phyloP scores from a whole-genome alignment of 2,888 invertebrate genomes.

The Zygaena filipendulae region DNA sequence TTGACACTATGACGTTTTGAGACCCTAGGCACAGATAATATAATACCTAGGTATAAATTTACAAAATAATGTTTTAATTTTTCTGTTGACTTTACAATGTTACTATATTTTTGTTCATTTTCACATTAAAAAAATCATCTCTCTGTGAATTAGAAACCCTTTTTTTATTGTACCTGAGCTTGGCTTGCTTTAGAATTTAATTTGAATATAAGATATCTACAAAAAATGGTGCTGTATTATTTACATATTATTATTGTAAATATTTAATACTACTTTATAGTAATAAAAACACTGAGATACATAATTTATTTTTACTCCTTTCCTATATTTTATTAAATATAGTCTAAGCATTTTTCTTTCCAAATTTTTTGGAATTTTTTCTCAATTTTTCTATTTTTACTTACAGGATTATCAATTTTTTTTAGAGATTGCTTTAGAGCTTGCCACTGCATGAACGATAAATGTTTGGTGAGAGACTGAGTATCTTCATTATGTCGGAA shows the following conservation, averaged over 20 bases:
- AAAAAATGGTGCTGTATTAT: slow-evolving; percentile 44
- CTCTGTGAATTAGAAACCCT: too few species aligned
- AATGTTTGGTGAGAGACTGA: slow-evolving; percentile 38
- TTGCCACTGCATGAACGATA: slow-evolving; percentile 68
- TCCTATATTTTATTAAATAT: slow-evolving; percentile 40
- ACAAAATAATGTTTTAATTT: too few species aligned
- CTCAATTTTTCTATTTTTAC: slow-evolving; percentile 39
- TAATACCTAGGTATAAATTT: too few species aligned
- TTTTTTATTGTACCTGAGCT: too few species aligned
- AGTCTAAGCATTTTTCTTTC: slow-evolving; percentile 52
- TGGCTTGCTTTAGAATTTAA: too few species aligned
- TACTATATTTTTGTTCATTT: too few species aligned
- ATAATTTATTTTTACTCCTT: slow-evolving; percentile 18
- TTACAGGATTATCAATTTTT: slow-evolving; percentile 28
- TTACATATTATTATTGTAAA: slow-evolving; percentile 28
- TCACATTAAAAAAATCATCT: too few species aligned
- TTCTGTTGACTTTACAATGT: too few species aligned
- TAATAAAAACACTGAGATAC: slow-evolving; percentile 20
- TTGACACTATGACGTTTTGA: too few species aligned
- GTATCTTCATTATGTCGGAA: slow-evolving; percentile 34
- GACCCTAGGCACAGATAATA: too few species aligned
- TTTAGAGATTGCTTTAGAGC: slow-evolving; percentile 43
- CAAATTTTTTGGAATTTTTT: slow-evolving; percentile 47
- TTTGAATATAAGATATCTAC: too few species aligned
- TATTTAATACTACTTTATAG: too few species aligned